phyloP scores from a whole-genome alignment of 2,888 invertebrate species.

The Archips crataeganus region DNA sequence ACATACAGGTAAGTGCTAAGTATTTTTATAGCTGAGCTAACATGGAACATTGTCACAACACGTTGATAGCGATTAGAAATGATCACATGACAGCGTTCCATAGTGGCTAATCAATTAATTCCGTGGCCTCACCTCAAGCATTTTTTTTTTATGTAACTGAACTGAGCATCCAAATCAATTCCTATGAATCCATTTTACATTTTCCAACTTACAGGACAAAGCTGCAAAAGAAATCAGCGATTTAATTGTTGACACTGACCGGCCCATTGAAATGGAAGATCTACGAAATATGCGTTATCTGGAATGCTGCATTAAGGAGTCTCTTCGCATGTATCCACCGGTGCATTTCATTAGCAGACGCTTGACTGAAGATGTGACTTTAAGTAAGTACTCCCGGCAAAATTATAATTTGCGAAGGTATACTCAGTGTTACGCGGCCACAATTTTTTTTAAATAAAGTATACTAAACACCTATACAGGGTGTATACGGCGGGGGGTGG shows the following conservation, averaged over 20 bases:
- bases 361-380: slow-evolving; percentile 82
- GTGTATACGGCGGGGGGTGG: no score
- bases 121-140: no score
- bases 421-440: not conserved
- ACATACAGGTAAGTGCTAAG: slow-evolving; percentile 67
- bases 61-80: not conserved
- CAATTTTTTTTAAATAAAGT: no score
- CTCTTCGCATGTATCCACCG: slow-evolving; percentile 88
- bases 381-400: slow-evolving; percentile 76
- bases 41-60: no score
- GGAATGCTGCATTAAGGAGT: slow-evolving; percentile 90
- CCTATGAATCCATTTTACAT: no score
- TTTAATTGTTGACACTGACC: slow-evolving; percentile 87
- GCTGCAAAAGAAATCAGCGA: slow-evolving; percentile 86
- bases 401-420: not conserved
- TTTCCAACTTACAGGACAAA: slow-evolving; percentile 83
- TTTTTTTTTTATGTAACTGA: not conserved
- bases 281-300: slow-evolving; percentile 88
- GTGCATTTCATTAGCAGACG: slow-evolving; percentile 88
- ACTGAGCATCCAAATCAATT: no score
- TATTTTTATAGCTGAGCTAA: no score
- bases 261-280: slow-evolving; percentile 86
- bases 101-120: no score
- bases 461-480: no score
- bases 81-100: not conserved